Evolutionary conservation across 2,113 vertebrate genomes (phyloP), one percentile per base, ranked within the genome.

Genomic region (Nibea albiflora): DNA sequence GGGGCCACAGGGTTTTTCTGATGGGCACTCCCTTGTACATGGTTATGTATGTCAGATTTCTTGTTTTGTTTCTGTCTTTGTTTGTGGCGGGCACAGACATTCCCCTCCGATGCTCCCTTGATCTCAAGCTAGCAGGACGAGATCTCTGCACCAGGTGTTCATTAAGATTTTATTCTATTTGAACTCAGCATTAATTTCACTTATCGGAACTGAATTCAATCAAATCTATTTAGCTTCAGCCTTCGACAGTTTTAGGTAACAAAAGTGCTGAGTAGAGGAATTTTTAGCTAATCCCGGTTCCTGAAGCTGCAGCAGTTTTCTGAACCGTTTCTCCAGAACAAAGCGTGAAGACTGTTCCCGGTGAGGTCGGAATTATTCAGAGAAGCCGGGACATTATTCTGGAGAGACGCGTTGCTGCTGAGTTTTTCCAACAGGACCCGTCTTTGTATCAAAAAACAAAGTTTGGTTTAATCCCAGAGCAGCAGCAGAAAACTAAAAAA

Each of bases 291-390:
- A 71, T 57, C n/a, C 10, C 16, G 58, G 15, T 19, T 24, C 3
- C n/a, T 19, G n/a, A 12, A 8, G 3, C 16, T 42, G 35, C 68
- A 78, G 76, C 50, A 50, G 1, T 26, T 64, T 8, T 22, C n/a
- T 24, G 53, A 20, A 11, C 12, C 24, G 20, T 12, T 60, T 9
- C 11, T n/a, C 22, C 28, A 31, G 22, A 15, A 31, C 22, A 26
- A 62, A 12, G 7, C 11, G 1, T 53, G 28, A 24, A 35, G 19
- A 17, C 22, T 44, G 53, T 35, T 66, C 68, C n/a, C 49, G 64
- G 7, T 26, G 42, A 26, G 42, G 20, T 66, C 22, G 11, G 42
- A 73, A 66, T 62, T 50, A 68, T 61, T 74, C 71, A 68, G 31
- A 46, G 46, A 24, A 31, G 11, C 20, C 19, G 52, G 44, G 16